A percentile compares a stretch with the other conserved stretches of the same genome.
Evolutionary conservation across 2,888 invertebrate species (phyloP).

Genomic region (Hybos culiciformis): DNA sequence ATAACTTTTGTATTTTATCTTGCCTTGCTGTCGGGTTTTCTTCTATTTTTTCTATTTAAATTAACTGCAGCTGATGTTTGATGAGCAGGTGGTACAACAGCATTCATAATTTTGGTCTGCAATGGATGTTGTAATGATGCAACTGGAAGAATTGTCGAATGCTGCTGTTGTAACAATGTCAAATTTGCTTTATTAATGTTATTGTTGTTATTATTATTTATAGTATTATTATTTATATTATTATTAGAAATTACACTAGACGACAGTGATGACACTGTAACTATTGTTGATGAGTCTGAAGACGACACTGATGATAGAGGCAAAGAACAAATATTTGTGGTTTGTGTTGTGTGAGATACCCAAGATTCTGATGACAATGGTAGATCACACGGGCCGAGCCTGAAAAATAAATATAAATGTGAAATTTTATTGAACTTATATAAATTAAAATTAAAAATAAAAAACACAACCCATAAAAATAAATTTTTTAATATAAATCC

Average conservation of each 20-base stretch:
- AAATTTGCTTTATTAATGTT: constrained; percentile 16
- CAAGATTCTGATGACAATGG: constrained; percentile 41
- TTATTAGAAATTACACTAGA: no score
- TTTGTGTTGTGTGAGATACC: constrained; percentile 23
- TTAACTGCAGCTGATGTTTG: constrained; percentile 41
- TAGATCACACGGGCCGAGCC: constrained; percentile 85
- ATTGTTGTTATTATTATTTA: constrained; percentile 16
- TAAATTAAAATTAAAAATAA: no score
- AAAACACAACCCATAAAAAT: no score
- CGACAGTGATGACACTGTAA: not conserved
- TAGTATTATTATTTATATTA: constrained; percentile 16
- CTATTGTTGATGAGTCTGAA: not conserved
- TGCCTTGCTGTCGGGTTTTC: constrained; percentile 50
- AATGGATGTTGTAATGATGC: constrained; percentile 23
- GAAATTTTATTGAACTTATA: not conserved
- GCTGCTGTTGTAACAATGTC: constrained; percentile 19
- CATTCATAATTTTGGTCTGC: constrained; percentile 35
- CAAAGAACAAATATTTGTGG: constrained; percentile 28
- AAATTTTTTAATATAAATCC: no score
- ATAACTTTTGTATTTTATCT: constrained; percentile 18
- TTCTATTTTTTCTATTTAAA: constrained; percentile 56
- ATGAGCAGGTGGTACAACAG: constrained; percentile 36
- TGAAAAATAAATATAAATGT: constrained; percentile 38
- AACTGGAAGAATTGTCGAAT: constrained; percentile 21
- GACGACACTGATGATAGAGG: constrained; percentile 24